Percentiles rank a stretch among this genome's conserved stretches.
phyloP scores from a whole-genome alignment of 2,113 vertebrate species.

The Gallinago paraguaiae region DNA sequence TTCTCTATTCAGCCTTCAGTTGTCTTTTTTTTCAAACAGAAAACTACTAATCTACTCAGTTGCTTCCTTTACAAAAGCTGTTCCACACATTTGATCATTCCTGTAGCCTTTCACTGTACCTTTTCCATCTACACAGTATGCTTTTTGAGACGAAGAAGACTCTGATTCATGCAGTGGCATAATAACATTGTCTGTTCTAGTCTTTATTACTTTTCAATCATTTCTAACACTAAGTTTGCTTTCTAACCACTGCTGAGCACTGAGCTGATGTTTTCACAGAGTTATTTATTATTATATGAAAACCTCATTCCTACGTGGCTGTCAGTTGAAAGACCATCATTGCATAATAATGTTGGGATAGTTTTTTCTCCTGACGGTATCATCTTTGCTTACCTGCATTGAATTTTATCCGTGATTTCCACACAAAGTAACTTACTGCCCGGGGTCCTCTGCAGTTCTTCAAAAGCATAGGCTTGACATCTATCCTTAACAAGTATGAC shows the following conservation, averaged over 20 bases:
- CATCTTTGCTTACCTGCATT: not conserved
- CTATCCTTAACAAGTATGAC: conserved; percentile 13
- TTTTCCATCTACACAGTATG: not conserved
- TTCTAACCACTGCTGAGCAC: not conserved
- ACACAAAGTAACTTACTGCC: not conserved
- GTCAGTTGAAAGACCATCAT: not conserved
- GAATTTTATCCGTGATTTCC: not conserved
- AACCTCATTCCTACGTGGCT: not conserved
- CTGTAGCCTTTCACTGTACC: not conserved
- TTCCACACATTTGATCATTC: not conserved
- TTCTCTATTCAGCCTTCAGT: not conserved
- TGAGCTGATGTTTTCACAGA: not conserved
- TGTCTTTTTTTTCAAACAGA: not conserved
- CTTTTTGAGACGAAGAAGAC: not conserved
- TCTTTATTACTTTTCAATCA: not conserved
- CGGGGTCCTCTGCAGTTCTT: not conserved
- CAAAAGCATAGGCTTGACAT: conserved; percentile 23
- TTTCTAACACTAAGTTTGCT: not conserved
- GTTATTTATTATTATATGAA: not conserved
- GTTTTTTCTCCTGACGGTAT: not conserved
- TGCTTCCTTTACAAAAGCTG: not conserved
- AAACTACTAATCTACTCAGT: not conserved
- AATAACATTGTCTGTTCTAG: not conserved
- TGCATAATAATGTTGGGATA: not conserved
- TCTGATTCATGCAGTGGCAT: not conserved